Conservation (phyloP, 1,140 invertebrate species). For the Eulimnadia texana region DNA sequence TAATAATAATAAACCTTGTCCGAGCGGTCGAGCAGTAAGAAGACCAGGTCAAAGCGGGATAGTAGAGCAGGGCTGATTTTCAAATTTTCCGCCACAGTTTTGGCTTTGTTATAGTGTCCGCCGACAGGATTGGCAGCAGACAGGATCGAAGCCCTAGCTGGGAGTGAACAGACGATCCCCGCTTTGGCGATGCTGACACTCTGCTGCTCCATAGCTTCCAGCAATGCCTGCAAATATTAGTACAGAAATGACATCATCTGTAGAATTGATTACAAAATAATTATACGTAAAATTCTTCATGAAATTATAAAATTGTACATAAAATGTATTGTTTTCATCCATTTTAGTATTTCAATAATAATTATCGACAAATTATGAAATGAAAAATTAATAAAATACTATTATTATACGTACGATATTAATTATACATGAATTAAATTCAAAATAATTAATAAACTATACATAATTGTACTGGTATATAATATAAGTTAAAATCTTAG, state of each 20-base stretch:
- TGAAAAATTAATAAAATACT: no score
- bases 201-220: slow-evolving; percentile 93
- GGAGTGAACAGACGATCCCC: slow-evolving; percentile 59
- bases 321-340: no score
- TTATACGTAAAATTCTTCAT: neutral
- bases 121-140: slow-evolving; percentile 82
- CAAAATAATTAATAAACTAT: no score
- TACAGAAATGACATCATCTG: neutral
- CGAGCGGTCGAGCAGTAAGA: slow-evolving; percentile 75
- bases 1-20: slow-evolving; percentile 50
- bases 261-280: neutral
- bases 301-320: no score
- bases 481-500: no score
- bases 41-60: slow-evolving; percentile 85
- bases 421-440: no score
- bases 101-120: slow-evolving; percentile 73
- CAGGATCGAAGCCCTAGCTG: slow-evolving; percentile 65
- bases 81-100: slow-evolving; percentile 80
- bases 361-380: no score
- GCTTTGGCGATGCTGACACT: slow-evolving; percentile 79
- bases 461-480: no score
- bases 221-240: slow-evolving; percentile 40
- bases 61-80: slow-evolving; percentile 69
- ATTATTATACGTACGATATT: no score
- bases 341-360: no score